These are phyloP conservation scores for Aphodius sticticus DNA, from an alignment of 2,888 invertebrate species.

Conservation along the genomic window DNA sequence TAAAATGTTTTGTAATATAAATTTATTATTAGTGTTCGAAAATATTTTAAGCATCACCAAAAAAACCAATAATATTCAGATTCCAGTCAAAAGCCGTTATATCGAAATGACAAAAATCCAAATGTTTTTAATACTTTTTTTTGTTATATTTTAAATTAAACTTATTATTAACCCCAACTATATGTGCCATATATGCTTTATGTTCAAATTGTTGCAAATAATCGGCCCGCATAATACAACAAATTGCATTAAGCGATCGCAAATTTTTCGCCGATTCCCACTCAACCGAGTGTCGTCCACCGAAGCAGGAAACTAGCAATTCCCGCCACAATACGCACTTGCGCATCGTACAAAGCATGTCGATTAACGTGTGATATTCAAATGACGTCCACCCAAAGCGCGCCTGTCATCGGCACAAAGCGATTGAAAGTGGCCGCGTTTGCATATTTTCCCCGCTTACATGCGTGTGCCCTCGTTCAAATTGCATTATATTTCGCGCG, in stretches of 20 bases:
- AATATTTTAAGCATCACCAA: too few relatives aligned
- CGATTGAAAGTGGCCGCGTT: constrained; percentile 7
- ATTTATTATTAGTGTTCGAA: too few relatives aligned
- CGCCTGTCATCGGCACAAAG: constrained; percentile 21
- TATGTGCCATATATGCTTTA: too few relatives aligned
- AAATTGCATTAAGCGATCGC: background rate
- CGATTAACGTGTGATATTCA: constrained; percentile 17
- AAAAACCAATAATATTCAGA: too few relatives aligned
- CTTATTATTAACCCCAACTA: too few relatives aligned
- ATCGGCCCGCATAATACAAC: too few relatives aligned
- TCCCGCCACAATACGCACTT: background rate
- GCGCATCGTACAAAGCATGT: background rate
- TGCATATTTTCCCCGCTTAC: constrained; percentile 9
- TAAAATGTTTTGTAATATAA: too few relatives aligned
- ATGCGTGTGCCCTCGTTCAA: background rate
- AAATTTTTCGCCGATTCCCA: background rate
- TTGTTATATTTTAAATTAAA: too few relatives aligned
- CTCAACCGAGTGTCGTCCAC: background rate
- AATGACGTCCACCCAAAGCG: constrained; percentile 14
- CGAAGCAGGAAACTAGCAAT: background rate
- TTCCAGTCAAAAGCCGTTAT: too few relatives aligned
- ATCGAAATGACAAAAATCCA: too few relatives aligned
- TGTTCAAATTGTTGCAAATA: too few relatives aligned
- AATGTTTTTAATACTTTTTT: too few relatives aligned
- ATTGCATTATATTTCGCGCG: background rate